These are phyloP conservation scores for Tholera decimalis DNA, from an alignment of 2,888 invertebrate species.

Conservation along the genomic window DNA sequence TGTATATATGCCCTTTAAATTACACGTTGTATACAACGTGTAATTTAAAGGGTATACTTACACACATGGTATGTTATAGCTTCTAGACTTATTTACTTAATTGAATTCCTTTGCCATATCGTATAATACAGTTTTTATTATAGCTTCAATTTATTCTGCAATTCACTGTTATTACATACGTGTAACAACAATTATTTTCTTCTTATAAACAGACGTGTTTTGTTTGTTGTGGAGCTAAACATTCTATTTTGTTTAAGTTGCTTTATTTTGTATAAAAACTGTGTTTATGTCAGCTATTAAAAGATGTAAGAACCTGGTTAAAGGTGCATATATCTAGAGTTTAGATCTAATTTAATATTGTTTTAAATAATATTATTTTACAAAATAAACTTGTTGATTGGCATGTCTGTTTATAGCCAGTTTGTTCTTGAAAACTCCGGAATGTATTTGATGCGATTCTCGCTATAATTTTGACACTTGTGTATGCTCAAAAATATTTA, in stretches of 20 bases:
- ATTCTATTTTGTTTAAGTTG: conserved; percentile 28
- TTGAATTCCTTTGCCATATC: conserved; percentile 42
- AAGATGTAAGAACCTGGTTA: not conserved
- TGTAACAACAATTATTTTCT: conserved; percentile 50
- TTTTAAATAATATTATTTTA: too few relatives aligned
- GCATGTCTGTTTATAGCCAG: too few relatives aligned
- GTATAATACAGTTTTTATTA: conserved; percentile 48
- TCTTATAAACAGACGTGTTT: conserved; percentile 27
- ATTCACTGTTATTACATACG: conserved; percentile 49
- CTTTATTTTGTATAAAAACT: conserved; percentile 25
- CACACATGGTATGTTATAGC: conserved; percentile 12
- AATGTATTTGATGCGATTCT: too few relatives aligned
- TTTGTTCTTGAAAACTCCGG: too few relatives aligned
- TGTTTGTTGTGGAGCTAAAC: conserved; percentile 31
- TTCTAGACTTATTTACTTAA: conserved; percentile 46
- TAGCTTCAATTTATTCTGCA: conserved; percentile 46
- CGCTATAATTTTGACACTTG: too few relatives aligned
- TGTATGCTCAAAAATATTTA: not conserved
- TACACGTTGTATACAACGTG: too few relatives aligned
- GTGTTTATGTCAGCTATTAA: conserved; percentile 1
- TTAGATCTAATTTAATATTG: not conserved
- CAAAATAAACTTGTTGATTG: too few relatives aligned
- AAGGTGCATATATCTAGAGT: not conserved
- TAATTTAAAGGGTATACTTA: conserved; percentile 18
- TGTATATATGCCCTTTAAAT: too few relatives aligned